These are phyloP conservation scores for Pantherophis guttatus DNA, from an alignment of 2,113 vertebrate genomes.

Conservation along the genomic window DNA sequence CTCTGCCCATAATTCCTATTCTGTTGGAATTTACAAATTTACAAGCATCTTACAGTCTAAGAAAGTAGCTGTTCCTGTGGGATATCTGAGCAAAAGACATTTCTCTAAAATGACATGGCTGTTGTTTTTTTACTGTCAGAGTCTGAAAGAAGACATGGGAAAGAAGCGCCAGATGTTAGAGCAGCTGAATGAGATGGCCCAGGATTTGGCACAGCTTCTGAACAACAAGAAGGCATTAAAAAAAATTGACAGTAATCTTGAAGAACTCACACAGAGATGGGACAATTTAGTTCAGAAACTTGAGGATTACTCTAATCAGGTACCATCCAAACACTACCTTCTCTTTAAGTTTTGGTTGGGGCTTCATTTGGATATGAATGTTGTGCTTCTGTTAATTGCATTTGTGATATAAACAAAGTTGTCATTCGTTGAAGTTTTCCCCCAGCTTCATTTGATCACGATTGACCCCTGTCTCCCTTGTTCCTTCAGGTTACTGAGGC, in stretches of 20 bases:
- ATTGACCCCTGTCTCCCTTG: background rate
- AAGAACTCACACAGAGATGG: slow-evolving; percentile 90
- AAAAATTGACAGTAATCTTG: slow-evolving; percentile 80
- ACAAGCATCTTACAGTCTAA: background rate
- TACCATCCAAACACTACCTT: slow-evolving; percentile 46
- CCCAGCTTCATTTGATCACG: background rate
- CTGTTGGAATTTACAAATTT: background rate
- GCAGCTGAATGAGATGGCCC: slow-evolving; percentile 85
- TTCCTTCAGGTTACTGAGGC: slow-evolving; percentile 82
- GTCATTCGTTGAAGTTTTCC: background rate
- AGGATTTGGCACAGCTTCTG: slow-evolving; percentile 83
- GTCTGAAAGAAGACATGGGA: slow-evolving; percentile 94
- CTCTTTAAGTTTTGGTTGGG: background rate
- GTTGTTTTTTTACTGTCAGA: slow-evolving; percentile 67
- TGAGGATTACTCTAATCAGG: slow-evolving; percentile 93
- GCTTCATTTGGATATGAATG: background rate
- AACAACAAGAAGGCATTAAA: slow-evolving; percentile 70
- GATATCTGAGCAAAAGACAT: background rate
- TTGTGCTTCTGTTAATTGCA: background rate
- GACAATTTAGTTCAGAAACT: slow-evolving; percentile 93
- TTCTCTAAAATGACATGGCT: slow-evolving; percentile 11
- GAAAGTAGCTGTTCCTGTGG: background rate
- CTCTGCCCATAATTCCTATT: background rate
- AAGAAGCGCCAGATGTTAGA: slow-evolving; percentile 85
- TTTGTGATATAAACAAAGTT: background rate